Evolutionary conservation across 2,797 vertebrate species (phyloP), one percentile per base, ranked within the genome.

Genomic region (Morus bassanus): DNA sequence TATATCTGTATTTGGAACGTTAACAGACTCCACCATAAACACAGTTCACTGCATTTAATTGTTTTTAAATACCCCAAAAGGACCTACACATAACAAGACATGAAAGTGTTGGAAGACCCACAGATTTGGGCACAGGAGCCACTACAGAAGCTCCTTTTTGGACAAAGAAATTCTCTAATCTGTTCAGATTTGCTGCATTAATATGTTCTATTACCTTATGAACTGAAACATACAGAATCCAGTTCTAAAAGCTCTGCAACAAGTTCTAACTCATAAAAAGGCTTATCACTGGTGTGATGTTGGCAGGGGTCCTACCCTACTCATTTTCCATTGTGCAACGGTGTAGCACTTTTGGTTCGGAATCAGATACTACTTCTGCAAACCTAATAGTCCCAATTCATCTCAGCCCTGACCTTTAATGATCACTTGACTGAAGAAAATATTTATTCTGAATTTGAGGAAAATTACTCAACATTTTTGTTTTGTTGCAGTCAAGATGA

Each of bases 1-100:
- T 90, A 67, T 82, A 89, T 72, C 41, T 92, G 31, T 70, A 77
- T 90, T 93, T 82, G 45, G 50, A 82, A 95, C 87, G 65, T 80
- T 84, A 96, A 80, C 45, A 80, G 74, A 46, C 48, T 85, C 39
- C 63, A 24, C 17, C 7, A 68, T 70, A 82, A 89, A 80, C 46
- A 68, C 35, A 68, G 69, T 91, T 94, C 51, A 78, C 22, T 89
- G 68, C 30, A 81, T 50, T 84, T 77, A 61, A 63, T 54, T 87
- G 30, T 81, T 93, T 93, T 86, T 70, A 79, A 89, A 68, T 23
- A 74, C 39, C 7, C 23, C 24, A 78, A 88, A 93, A 65, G 39
- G 19, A 64, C 18, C 31, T 88, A 64, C 57, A 88, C 2, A 39
- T 17, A 83, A 37, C 27, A 83, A 60, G 48, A 67, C 21, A 46